Conservation (phyloP, 37 sponge, comb jelly and placozoan species). For the Bolinopsis microptera region DNA sequence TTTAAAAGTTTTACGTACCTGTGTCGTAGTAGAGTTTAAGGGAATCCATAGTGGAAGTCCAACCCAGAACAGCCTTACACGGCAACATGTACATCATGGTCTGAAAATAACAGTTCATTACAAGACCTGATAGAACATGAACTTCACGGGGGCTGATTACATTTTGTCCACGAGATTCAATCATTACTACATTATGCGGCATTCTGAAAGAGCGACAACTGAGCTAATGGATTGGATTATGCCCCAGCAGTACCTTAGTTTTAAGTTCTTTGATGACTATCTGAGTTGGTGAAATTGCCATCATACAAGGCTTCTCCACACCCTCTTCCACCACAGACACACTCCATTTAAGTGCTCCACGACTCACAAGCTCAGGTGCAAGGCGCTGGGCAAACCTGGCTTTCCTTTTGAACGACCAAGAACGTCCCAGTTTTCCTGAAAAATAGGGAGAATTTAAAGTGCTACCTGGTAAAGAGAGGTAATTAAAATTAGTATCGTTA, state of each 20-base stretch:
- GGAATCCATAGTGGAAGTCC: constrained; percentile 10
- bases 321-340: constrained; percentile 43
- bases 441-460: not conserved
- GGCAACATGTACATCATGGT: constrained; percentile 8
- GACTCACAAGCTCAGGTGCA: constrained; percentile 26
- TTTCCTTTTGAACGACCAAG: constrained; percentile 44
- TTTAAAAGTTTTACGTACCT: not conserved
- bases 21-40: not conserved
- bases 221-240: too few relatives aligned
- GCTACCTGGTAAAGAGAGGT: not conserved
- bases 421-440: constrained; percentile 10
- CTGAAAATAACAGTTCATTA: not conserved
- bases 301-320: constrained; percentile 3
- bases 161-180: not conserved
- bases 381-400: constrained; percentile 41
- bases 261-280: constrained; percentile 1
- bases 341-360: constrained; percentile 21
- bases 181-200: not conserved
- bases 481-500: too few relatives aligned
- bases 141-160: not conserved
- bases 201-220: too few relatives aligned
- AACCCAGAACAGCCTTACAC: constrained; percentile 1
- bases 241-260: constrained; percentile 10
- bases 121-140: not conserved
- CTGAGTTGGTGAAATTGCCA: constrained; percentile 2